Evolutionary conservation across 2,113 vertebrate species (phyloP).

Genomic region (Planiliza haematocheilus): DNA sequence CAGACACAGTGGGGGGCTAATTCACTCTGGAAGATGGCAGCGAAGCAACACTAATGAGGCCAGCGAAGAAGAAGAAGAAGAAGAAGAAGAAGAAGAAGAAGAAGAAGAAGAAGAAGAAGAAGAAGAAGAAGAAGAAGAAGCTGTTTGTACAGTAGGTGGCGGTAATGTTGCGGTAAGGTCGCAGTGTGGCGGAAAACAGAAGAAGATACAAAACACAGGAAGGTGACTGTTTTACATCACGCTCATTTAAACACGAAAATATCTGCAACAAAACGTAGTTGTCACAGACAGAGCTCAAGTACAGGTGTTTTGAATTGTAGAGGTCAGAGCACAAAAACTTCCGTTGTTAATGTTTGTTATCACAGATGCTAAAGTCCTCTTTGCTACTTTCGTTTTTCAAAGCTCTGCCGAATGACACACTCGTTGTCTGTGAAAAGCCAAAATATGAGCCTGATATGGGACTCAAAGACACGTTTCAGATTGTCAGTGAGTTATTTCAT

Average conservation of each 20-base stretch:
- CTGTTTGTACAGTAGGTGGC: constrained; percentile 9
- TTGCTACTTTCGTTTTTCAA: not conserved
- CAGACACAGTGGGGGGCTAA: too few species aligned
- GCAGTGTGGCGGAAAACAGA: not conserved
- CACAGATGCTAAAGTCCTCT: not conserved
- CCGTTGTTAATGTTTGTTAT: too few species aligned
- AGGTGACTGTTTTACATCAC: not conserved
- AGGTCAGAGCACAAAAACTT: too few species aligned
- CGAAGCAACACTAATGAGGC: too few species aligned
- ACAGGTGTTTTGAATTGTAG: too few species aligned
- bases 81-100: not conserved
- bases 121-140: not conserved
- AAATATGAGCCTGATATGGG: too few species aligned
- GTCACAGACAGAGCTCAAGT: not conserved
- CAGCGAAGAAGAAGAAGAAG: not conserved
- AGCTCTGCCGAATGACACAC: not conserved
- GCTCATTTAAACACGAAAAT: not conserved
- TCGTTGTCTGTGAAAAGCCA: too few species aligned
- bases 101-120: not conserved
- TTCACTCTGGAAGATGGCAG: too few species aligned
- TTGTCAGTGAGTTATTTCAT: too few species aligned
- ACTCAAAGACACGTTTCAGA: too few species aligned
- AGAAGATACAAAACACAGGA: not conserved
- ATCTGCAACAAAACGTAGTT: not conserved
- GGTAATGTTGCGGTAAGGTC: not conserved